Evolutionary conservation across 2,888 invertebrate genomes (phyloP), one percentile per base, ranked within the genome.

Genomic region (Zeuzera pyrina): DNA sequence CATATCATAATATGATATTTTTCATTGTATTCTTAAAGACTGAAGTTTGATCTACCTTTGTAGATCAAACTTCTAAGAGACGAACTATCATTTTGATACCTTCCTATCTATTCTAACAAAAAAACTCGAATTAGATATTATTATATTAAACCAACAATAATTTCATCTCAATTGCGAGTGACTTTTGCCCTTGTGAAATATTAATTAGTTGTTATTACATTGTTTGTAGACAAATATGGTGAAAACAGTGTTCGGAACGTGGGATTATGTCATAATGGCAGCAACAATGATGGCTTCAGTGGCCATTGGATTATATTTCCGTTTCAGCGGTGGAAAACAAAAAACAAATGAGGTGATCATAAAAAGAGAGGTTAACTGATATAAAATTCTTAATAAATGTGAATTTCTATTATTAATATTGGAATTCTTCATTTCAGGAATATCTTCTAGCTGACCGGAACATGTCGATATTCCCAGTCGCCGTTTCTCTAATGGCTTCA

Each of bases 401-500:
- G 8, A 19, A 1, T 19, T 1, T 19, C 8, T 8, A 19, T 7
- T 19, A 7, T 19, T 19, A 5, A 19, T 19, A 5, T 19, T 19
- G 5, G 8, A 7, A 7, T 19, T 19, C 8, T 1, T 19, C 8
- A 19, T 19, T 8, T 33, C 70, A 92, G 89, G 95, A 95, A 70
- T 96, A 93, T 58, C 86, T 96, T 36, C 66, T 93, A 33, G 96
- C 94, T 0, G 89, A 94, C 57, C 87, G 89, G 36, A 91, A 90
- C 41, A 92, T 95, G 91, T 87, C 91, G 3, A 85, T 92, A 47
- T 62, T 84, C 4, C 94, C 95, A 0, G 93, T 96, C 1, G 91
- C 94, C 3, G 92, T 95, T 42, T 95, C 95, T 2, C 69, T 96
- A 35, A 94, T 95, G 91, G 94, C 95, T n/a, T 94, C 94, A 23